Percentiles rank a stretch among this genome's conserved stretches.
Evolutionary conservation across 2,888 invertebrate species (phyloP).

Genomic region (Parascotia fuliginaria): DNA sequence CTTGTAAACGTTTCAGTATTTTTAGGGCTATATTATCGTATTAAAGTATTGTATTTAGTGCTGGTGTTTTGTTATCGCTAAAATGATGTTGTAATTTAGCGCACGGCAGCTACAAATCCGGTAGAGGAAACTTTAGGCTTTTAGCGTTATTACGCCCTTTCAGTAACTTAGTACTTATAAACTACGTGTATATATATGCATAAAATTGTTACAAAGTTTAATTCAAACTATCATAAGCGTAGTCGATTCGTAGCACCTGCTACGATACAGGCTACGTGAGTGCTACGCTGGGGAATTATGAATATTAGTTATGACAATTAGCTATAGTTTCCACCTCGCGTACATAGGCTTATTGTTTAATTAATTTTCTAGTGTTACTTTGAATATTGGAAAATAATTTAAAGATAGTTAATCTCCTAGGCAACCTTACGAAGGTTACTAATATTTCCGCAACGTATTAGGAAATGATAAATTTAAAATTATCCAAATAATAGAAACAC

Average conservation of each 20-base stretch:
- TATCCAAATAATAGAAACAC: background rate
- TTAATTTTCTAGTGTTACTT: no score
- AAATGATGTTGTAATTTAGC: constrained; percentile 6
- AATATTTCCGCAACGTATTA: no score
- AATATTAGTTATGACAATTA: constrained; percentile 42
- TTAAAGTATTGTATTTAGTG: background rate
- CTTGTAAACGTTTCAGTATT: constrained; percentile 17
- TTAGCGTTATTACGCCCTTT: constrained; percentile 10
- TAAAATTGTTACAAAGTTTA: constrained; percentile 49
- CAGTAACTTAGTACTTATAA: constrained; percentile 28
- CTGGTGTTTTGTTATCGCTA: constrained; percentile 2
- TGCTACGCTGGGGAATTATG: constrained; percentile 40
- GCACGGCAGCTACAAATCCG: constrained; percentile 10
- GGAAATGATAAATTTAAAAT: background rate
- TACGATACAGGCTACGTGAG: constrained; percentile 50
- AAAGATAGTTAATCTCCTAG: no score
- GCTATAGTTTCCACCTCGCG: constrained; percentile 4
- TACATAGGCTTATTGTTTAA: no score
- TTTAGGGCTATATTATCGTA: background rate
- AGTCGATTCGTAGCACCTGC: constrained; percentile 58
- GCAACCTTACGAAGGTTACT: no score
- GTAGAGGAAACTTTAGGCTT: constrained; percentile 15
- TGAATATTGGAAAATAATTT: no score
- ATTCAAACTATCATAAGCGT: constrained; percentile 52
- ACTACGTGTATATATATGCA: constrained; percentile 6